Base-by-base conservation (phyloP, 2,888 invertebrate species). In the Molanna angustata region DNA sequence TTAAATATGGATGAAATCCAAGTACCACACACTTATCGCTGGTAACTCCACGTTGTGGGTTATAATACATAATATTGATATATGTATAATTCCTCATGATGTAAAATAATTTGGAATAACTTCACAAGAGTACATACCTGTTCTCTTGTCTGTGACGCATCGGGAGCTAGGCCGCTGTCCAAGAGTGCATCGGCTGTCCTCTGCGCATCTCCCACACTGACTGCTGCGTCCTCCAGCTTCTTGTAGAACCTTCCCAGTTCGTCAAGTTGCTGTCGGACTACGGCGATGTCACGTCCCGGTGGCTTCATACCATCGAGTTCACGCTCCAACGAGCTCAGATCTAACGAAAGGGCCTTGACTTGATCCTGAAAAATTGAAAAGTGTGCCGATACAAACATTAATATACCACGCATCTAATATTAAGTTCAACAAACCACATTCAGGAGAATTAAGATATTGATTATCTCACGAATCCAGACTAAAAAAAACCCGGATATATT, bases 291-390 rank as follows among this genome's bases (percentile, higher is more conserved):
- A 14, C 96, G 80, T 1, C 86, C 94, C 0, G 94, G 86, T 0
- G 95, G 87, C 64, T 87, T 86, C 82, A 95, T 88, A 27, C 80
- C 74, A 64, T 93, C 92, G 31, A 96, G 72, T 61, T 94, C 90
- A 49, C 84, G 83, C 66, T 96, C 95, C 47, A 96, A 71, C 49
- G 83, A 84, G 0, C 85, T 80, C 2, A 96, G 71, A 66, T 94
- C 88, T 58, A 86, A 80, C 16, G 84, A 83, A 1, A 94, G 75
- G 33, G 71, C 78, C 71, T 93, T 94, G 11, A 93, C 86, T 72
- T 90, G 86, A 58, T 93, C 92, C 83, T 69, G 59, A 13, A 21
- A 42, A 22, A 20, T 2, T 13, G 20, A 35, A 7, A 27, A 4
- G 2, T 35, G 21, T n/a, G n/a, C n/a, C n/a, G n/a, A n/a, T n/a